Evolutionary conservation across 1,140 invertebrate species (phyloP), one percentile per base, ranked within the genome.

Genomic region (Heliconius nattereri): DNA sequence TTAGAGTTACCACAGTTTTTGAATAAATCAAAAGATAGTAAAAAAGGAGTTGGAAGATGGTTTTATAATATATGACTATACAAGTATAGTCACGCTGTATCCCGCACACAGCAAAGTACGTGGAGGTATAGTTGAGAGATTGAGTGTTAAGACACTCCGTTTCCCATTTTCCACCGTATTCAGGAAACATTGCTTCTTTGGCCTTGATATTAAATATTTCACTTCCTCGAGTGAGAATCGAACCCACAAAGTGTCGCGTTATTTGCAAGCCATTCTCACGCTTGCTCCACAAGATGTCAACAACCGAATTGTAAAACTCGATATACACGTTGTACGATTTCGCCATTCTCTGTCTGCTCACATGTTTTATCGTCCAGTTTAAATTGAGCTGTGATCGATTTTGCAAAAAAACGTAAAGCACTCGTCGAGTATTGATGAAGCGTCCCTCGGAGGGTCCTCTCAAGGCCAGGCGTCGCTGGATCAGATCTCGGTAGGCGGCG

Each of bases 261-360:
- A 71, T 78, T 81, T 78, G 72, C 32, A 77, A 84, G 85, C 84
- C 84, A 83, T 88, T 88, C 87, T 87, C 87, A 88, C 87, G 87
- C 82, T 83, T 75, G 71, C 76, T 74, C 81, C 80, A 74, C 82
- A 84, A 78, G 81, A 78, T 78, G 84, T 84, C 85, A 86, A 86
- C 85, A 88, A 87, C 84, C 82, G 85, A 87, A 85, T 85, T 83
- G 85, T 81, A 85, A 85, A 89, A 89, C 85, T 84, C 83, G 86
- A 88, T 88, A 86, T 86, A 85, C 84, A 86, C 86, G 86, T 86
- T 82, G 83, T 87, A 87, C 90, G 85, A 89, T 90, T 90, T 88
- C 83, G 81, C 83, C 79, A 83, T 32, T 84, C 83, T 79, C 86
- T 86, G 85, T 85, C 84, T 73, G 86, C 87, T 86, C 83, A 84